Conservation (phyloP, 2,888 invertebrate genomes). For the Matsumyia berberina region DNA sequence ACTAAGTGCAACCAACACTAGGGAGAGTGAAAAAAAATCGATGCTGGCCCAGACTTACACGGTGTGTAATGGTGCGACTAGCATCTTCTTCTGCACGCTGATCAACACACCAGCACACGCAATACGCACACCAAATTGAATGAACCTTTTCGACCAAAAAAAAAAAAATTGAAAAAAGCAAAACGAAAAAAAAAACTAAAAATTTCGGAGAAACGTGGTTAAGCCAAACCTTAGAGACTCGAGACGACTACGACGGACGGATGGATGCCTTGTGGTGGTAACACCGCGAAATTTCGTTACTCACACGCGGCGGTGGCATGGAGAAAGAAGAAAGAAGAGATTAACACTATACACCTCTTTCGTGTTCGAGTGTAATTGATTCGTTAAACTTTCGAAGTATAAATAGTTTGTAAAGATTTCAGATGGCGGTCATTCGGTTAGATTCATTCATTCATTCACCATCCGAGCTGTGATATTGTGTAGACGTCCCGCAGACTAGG, state of each 20-base stretch:
- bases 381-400: slow-evolving; percentile 77
- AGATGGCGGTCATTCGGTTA: slow-evolving; percentile 77
- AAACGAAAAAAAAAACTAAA: slow-evolving; percentile 10
- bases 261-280: slow-evolving; percentile 56
- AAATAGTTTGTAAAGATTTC: slow-evolving; percentile 78
- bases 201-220: slow-evolving; percentile 58
- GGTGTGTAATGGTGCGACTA: slow-evolving; percentile 30
- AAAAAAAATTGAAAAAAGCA: slow-evolving; percentile 10
- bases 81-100: slow-evolving; percentile 48
- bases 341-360: slow-evolving; percentile 73
- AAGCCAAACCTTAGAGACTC: slow-evolving; percentile 67
- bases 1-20: slow-evolving; percentile 34
- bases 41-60: not conserved
- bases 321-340: slow-evolving; percentile 73
- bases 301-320: slow-evolving; percentile 31
- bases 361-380: slow-evolving; percentile 74
- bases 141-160: slow-evolving; percentile 32
- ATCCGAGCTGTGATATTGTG: slow-evolving; percentile 5
- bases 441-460: slow-evolving; percentile 70
- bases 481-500: slow-evolving; percentile 19
- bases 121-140: slow-evolving; percentile 6
- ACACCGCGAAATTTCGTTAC: slow-evolving; percentile 67
- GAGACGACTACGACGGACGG: slow-evolving; percentile 12
- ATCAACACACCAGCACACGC: slow-evolving; percentile 36
- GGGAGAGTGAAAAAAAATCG: not conserved